Base-by-base conservation (phyloP, 2,797 vertebrate species). In the Kryptopterus vitreolus region DNA sequence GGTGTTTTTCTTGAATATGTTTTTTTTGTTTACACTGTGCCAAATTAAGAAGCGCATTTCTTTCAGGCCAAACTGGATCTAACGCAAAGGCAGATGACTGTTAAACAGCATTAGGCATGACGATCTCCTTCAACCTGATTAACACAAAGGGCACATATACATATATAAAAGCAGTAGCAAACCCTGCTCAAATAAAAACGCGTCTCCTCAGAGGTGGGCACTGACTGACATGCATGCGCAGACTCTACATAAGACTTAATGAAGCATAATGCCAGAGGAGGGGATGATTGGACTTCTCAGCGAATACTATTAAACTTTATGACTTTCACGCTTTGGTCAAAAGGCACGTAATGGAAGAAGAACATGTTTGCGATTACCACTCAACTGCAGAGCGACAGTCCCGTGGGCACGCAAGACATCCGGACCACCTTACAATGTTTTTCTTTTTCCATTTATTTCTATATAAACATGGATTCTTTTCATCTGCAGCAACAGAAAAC, bases 301-400 rank as follows among this genome's bases (percentile, higher is more conserved):
- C 58, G 85, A 82, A 79, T 74, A 73, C 76, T 80, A 79, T 83
- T 83, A 86, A 83, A 81, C 81, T 81, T 83, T 83, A 84, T 84
- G 85, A 84, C 85, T 84, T 86, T 84, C 85, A 83, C 79, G 83
- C 76, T 86, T 69, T 65, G 66, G 70, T 81, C 78, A 69, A 82
- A 81, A 81, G 82, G 73, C 81, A 84, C 68, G 55, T 84, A 79
- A 83, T 70, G 66, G 78, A 83, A 86, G 85, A 81, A 72, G 83
- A 86, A 83, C 85, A 83, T 81, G 83, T 77, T 82, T 84, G 77
- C 71, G 68, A 75, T 83, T 76, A 66, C 55, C 70, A 61, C 59
- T 73, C 59, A 84, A 66, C 61, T 61, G 72, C 48, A 73, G 70
- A 80, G 72, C 69, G 74, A 50, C 26, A 26, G 81, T 81, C 85